Conservation (phyloP, 2,888 invertebrate genomes). For the Harpalus rubripes region DNA sequence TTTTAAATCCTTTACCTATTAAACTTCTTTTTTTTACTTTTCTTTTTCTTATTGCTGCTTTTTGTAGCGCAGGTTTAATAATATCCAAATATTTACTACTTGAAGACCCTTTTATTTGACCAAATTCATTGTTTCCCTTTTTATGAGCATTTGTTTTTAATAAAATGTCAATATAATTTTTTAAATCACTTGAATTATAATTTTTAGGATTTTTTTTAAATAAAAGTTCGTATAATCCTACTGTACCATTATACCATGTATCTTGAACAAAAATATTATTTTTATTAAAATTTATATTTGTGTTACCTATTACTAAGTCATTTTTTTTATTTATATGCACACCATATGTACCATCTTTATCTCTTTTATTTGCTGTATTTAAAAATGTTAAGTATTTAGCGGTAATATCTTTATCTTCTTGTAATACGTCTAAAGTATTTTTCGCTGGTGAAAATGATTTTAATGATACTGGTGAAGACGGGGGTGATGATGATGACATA, state of each 20-base stretch:
- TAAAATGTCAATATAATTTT: conserved; percentile 63
- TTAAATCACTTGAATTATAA: conserved; percentile 57
- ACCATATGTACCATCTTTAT: conserved; percentile 24
- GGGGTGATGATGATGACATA: background rate
- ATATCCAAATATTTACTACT: conserved; percentile 55
- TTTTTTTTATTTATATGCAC: background rate
- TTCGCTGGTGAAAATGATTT: background rate
- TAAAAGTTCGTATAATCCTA: conserved; percentile 65
- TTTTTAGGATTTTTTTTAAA: conserved; percentile 65
- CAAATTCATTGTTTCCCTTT: conserved; percentile 34
- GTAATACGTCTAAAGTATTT: background rate
- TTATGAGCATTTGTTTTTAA: conserved; percentile 38
- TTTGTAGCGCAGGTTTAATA: conserved; percentile 53
- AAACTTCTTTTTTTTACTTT: background rate
- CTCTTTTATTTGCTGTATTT: background rate
- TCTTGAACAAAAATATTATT: conserved; percentile 59
- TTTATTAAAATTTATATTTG: conserved; percentile 41
- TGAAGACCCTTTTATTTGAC: conserved; percentile 21
- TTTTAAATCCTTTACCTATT: background rate
- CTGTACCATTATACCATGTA: conserved; percentile 51
- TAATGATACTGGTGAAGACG: too few relatives aligned
- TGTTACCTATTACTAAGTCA: conserved; percentile 44
- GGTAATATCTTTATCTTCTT: background rate
- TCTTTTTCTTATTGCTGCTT: background rate
- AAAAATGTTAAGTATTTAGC: background rate